Conservation (phyloP, 2,888 invertebrate species). For the Pachydiplax longipennis region DNA sequence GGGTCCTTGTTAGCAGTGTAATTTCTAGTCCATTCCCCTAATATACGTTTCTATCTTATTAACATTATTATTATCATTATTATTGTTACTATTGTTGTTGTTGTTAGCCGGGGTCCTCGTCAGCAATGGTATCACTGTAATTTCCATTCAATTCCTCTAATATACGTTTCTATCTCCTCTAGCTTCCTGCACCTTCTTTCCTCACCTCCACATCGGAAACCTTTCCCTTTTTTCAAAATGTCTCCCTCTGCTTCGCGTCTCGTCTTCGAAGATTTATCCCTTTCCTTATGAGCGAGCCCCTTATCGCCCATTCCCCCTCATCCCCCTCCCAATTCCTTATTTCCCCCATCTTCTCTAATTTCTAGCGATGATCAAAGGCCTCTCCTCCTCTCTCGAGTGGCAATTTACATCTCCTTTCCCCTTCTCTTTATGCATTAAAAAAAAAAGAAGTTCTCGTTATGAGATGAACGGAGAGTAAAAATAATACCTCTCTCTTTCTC, state of each 20-base stretch:
- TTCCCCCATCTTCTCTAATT: neutral
- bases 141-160: neutral
- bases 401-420: conserved; percentile 1
- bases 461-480: neutral
- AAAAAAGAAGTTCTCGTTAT: neutral
- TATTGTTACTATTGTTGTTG: too few relatives aligned
- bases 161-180: neutral
- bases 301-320: neutral
- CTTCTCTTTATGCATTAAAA: neutral
- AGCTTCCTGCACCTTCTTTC: neutral
- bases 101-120: too few relatives aligned
- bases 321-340: neutral
- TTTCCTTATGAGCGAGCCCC: neutral
- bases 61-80: too few relatives aligned
- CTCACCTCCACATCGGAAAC: neutral
- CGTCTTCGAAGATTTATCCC: neutral
- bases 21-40: neutral
- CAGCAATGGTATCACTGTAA: too few relatives aligned
- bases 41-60: neutral
- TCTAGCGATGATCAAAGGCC: neutral
- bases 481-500: neutral
- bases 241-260: neutral
- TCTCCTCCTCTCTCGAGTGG: neutral
- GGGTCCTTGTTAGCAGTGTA: too few relatives aligned
- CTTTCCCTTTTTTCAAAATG: neutral